These are phyloP conservation scores for Abramis brama DNA, from an alignment of 2,113 vertebrate species.

Conservation along the genomic window DNA sequence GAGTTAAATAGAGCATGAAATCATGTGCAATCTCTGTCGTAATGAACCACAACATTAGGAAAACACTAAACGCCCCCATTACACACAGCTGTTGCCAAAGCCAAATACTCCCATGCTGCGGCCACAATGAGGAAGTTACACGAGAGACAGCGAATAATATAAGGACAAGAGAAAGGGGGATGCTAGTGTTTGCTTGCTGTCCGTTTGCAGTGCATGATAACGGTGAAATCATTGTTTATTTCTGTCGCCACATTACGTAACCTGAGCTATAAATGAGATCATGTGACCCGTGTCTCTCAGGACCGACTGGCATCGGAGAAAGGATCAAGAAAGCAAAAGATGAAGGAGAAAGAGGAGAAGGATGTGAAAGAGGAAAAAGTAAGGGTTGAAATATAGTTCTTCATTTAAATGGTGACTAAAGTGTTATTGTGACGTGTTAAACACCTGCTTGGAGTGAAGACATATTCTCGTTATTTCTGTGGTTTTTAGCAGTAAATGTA, in stretches of 20 bases:
- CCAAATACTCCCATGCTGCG: background rate
- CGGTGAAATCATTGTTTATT: constrained; percentile 46
- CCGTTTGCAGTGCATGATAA: background rate
- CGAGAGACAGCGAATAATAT: background rate
- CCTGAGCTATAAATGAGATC: constrained; percentile 40
- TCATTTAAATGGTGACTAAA: background rate
- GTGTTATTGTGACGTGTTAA: background rate
- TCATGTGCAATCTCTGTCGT: background rate
- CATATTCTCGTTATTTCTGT: background rate
- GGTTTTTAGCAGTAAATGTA: background rate
- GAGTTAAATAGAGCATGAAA: constrained; percentile 22
- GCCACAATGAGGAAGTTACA: background rate
- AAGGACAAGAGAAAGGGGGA: background rate
- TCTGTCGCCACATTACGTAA: constrained; percentile 44
- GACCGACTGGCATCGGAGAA: constrained; percentile 64
- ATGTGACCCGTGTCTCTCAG: constrained; percentile 63
- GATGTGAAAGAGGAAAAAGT: constrained; percentile 31
- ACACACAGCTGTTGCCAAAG: constrained; percentile 15
- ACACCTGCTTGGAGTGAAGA: background rate
- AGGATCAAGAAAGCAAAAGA: constrained; percentile 46
- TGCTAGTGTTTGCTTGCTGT: background rate
- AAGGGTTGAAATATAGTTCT: constrained; percentile 19
- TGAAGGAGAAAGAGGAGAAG: constrained; percentile 67
- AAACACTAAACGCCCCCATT: background rate
- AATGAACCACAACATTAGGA: background rate